These are phyloP conservation scores for Catharus fuscescens DNA, from an alignment of 2,113 vertebrate species.

Conservation along the genomic window DNA sequence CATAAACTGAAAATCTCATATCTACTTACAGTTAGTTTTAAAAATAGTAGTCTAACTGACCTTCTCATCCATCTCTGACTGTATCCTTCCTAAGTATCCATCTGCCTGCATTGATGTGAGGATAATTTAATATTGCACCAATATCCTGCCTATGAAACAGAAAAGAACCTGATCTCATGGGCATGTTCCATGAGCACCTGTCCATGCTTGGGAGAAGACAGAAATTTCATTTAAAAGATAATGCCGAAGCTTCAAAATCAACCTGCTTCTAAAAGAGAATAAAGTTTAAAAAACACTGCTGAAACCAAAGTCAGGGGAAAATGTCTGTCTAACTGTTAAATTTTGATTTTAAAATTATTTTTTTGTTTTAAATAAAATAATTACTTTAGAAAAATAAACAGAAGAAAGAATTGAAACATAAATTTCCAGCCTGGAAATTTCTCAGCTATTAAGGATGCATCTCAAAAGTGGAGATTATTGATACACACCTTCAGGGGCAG, in stretches of 20 bases:
- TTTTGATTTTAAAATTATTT: background rate
- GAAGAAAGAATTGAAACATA: background rate
- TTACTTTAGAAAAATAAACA: background rate
- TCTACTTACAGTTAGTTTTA: background rate
- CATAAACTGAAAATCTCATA: background rate
- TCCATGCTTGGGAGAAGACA: background rate
- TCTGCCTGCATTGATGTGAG: accelerated
- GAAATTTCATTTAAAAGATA: background rate
- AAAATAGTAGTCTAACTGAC: background rate
- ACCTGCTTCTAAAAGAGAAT: background rate
- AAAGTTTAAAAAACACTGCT: background rate
- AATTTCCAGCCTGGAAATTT: background rate
- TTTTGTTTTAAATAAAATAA: background rate
- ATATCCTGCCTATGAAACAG: background rate
- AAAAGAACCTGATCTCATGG: background rate
- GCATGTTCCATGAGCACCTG: background rate
- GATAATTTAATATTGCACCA: background rate
- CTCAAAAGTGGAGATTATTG: background rate
- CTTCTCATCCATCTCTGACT: background rate
- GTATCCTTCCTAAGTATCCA: background rate
- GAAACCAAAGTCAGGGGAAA: background rate
- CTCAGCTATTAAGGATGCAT: background rate
- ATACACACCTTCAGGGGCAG: background rate
- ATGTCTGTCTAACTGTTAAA: background rate
- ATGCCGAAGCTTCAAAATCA: accelerated